Conservation (phyloP, 2,113 vertebrate species). For the Bagarius yarrelli region DNA sequence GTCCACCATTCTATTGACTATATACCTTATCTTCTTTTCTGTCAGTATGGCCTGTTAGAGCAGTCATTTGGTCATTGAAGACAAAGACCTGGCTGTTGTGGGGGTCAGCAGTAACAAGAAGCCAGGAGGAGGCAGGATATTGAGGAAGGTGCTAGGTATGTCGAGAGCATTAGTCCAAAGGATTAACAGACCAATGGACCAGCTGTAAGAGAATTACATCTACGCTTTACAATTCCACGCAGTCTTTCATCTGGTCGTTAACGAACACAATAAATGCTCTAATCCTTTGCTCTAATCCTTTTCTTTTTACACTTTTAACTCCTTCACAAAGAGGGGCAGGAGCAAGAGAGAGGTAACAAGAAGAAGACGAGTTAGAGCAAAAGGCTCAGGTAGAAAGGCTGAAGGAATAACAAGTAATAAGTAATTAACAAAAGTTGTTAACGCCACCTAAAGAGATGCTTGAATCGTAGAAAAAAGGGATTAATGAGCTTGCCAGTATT, state of each 20-base stretch:
- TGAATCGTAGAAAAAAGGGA: background rate
- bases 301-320: conserved; percentile 62
- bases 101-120: conserved; percentile 65
- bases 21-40: conserved; percentile 13
- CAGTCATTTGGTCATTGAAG: conserved; percentile 43
- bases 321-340: conserved; percentile 24
- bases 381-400: conserved; percentile 30
- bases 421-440: conserved; percentile 29
- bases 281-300: conserved; percentile 65
- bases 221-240: conserved; percentile 72
- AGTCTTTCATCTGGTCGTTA: conserved; percentile 75
- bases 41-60: conserved; percentile 61
- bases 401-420: conserved; percentile 32
- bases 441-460: background rate
- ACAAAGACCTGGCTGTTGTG: conserved; percentile 63
- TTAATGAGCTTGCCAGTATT: background rate
- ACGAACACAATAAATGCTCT: conserved; percentile 73
- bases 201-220: conserved; percentile 78
- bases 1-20: background rate
- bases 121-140: conserved; percentile 54
- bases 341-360: conserved; percentile 2
- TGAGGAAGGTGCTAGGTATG: conserved; percentile 50
- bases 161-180: conserved; percentile 67
- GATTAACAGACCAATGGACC: conserved; percentile 74
- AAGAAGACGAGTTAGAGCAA: conserved; percentile 10